Conservation (phyloP, 2,888 invertebrate species). For the Heteromyza rotundicornis region DNA sequence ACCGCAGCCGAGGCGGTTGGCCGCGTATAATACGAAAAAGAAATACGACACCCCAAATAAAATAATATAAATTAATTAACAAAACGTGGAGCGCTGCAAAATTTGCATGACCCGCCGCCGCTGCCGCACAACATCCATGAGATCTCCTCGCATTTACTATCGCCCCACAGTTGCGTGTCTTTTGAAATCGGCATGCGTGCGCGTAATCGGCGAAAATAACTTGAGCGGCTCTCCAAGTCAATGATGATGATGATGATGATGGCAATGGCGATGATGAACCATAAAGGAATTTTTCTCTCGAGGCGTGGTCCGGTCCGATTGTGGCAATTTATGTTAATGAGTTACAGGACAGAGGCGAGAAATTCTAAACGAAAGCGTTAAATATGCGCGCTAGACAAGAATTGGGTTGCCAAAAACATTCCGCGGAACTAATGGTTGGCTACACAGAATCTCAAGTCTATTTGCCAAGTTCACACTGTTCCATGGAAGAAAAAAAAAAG, state of each 20-base stretch:
- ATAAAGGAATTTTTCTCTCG: constrained; percentile 15
- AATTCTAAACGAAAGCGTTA: constrained; percentile 9
- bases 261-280: background rate
- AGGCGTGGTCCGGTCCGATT: background rate
- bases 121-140: background rate
- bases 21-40: background rate
- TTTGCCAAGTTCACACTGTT: too few relatives aligned
- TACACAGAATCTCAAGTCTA: too few relatives aligned
- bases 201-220: constrained; percentile 42
- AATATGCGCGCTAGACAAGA: background rate
- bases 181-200: constrained; percentile 39
- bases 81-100: constrained; percentile 38
- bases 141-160: too few relatives aligned
- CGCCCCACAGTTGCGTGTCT: constrained; percentile 16
- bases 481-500: too few relatives aligned
- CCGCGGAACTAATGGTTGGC: too few relatives aligned
- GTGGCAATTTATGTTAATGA: constrained; percentile 18
- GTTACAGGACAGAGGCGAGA: constrained; percentile 5
- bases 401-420: too few relatives aligned
- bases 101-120: constrained; percentile 9
- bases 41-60: constrained; percentile 55
- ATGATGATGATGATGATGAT: background rate
- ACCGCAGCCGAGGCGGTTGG: constrained; percentile 2
- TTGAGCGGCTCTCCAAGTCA: too few relatives aligned
- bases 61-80: constrained; percentile 62